These are phyloP conservation scores for Urechis unicinctus DNA, from an alignment of 2,888 invertebrate species.

Conservation along the genomic window DNA sequence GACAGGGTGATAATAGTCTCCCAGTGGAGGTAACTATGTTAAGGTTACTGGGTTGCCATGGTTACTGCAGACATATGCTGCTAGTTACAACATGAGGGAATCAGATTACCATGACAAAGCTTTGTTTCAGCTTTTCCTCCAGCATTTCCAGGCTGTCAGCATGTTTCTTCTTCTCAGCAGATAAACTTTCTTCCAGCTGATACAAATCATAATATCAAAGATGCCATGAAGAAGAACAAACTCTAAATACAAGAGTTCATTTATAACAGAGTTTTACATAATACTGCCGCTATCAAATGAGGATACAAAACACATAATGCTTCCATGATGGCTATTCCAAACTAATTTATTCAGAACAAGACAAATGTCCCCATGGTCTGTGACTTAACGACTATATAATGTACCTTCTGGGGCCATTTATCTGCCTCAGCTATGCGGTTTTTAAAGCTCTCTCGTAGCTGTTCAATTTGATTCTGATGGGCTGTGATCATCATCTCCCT, in stretches of 20 bases:
- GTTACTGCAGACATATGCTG: no score
- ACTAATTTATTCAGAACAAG: no score
- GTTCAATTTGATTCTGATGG: conserved; percentile 46
- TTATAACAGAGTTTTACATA: no score
- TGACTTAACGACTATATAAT: neutral
- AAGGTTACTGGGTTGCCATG: no score
- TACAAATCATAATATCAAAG: conserved; percentile 10
- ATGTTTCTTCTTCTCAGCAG: conserved; percentile 35
- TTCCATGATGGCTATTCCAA: no score
- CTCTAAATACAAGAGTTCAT: no score
- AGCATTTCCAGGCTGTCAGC: conserved; percentile 28
- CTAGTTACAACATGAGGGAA: no score
- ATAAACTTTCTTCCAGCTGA: conserved; percentile 34
- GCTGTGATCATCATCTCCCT: conserved; percentile 45
- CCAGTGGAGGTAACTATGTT: no score
- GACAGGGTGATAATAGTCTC: no score
- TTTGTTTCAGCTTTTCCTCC: conserved; percentile 39
- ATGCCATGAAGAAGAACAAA: no score
- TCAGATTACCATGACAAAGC: conserved; percentile 39
- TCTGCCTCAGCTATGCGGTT: conserved; percentile 40
- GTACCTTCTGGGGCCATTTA: conserved; percentile 45
- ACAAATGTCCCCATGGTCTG: neutral
- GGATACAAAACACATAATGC: no score
- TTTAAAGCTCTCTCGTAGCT: conserved; percentile 44
- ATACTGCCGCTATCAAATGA: no score